phyloP scores from a whole-genome alignment of 2,113 vertebrate species.

The Gymnorhina tibicen region DNA sequence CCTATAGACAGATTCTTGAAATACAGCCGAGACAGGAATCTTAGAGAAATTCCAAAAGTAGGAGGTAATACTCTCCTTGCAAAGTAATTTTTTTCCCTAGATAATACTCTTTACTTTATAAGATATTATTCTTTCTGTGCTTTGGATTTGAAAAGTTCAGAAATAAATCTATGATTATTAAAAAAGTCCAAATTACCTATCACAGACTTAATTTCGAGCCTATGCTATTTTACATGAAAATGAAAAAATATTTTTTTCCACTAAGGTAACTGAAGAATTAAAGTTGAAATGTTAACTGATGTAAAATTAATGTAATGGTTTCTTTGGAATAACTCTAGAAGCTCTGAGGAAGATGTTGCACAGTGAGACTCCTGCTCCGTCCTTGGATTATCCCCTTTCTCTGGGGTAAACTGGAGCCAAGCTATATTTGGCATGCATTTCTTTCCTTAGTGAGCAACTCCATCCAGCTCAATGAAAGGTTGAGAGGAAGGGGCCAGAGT shows the following conservation, averaged over 20 bases:
- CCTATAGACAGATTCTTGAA: constrained; percentile 78
- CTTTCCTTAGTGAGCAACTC: background rate
- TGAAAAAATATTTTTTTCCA: background rate
- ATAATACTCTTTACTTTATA: constrained; percentile 1
- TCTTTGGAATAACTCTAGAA: background rate
- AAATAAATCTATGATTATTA: constrained; percentile 53
- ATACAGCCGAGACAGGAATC: constrained; percentile 73
- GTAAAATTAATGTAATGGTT: background rate
- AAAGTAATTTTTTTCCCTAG: constrained; percentile 42
- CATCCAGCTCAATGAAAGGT: background rate
- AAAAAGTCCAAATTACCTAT: background rate
- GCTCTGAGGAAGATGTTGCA: background rate
- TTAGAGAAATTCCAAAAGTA: constrained; percentile 70
- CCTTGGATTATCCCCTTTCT: background rate
- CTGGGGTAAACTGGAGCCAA: background rate
- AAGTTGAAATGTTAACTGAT: background rate
- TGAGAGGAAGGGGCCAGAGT: background rate
- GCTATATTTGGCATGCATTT: background rate
- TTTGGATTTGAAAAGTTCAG: constrained; percentile 52
- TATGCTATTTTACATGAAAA: background rate
- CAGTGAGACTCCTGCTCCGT: background rate
- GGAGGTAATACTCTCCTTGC: constrained; percentile 25
- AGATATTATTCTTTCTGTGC: constrained; percentile 13
- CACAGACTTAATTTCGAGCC: background rate
- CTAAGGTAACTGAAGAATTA: background rate